Base-by-base conservation (phyloP, 2,888 invertebrate species). In the Thysanoteuthis rhombus region DNA sequence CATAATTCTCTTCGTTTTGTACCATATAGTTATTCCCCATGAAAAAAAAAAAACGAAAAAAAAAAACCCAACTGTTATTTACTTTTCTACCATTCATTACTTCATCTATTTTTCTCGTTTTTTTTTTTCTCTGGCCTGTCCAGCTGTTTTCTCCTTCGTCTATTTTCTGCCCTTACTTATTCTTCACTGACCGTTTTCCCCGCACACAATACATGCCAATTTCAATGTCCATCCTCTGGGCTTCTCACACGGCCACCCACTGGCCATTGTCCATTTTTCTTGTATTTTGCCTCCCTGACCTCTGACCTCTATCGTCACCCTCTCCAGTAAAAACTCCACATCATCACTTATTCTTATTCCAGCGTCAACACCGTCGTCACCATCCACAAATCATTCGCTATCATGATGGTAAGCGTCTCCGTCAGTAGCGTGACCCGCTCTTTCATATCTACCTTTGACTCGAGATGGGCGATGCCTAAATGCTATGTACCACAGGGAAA, bases 211-310 rank as follows among this genome's bases (percentile, higher is more conserved):
- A 36, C 75, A 75, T n/a, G 75, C 75, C 75, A 75, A 75, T n/a
- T 75, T 36, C 75, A 75, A 75, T 75, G 75, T 75, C n/a, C 75
- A 75, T 75, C 75, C 75, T 75, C 75, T 75, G 75, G 75, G n/a
- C 75, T 75, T 75, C 75, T 75, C n/a, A 75, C 75, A 75, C 75
- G 75, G 75, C 75, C 75, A n/a, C 75, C 75, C 75, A 75, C 75
- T 75, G 75, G 75, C 75, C 75, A 75, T 75, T 75, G 75, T n/a
- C 75, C 75, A 75, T 75, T 75, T 75, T 36, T 75, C 75, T 75
- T 75, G n/a, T 75, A 75, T n/a, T 75, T n/a, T 75, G 19, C n/a
- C n/a, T 75, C n/a, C n/a, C 12, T 75, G 75, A 75, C 75, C 75
- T n/a, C n/a, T 75, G 75, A 75, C 75, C 75, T 75, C 75, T 75